These are phyloP conservation scores for Diorhabda elongata DNA, from an alignment of 1,140 invertebrate genomes.

Conservation along the genomic window DNA sequence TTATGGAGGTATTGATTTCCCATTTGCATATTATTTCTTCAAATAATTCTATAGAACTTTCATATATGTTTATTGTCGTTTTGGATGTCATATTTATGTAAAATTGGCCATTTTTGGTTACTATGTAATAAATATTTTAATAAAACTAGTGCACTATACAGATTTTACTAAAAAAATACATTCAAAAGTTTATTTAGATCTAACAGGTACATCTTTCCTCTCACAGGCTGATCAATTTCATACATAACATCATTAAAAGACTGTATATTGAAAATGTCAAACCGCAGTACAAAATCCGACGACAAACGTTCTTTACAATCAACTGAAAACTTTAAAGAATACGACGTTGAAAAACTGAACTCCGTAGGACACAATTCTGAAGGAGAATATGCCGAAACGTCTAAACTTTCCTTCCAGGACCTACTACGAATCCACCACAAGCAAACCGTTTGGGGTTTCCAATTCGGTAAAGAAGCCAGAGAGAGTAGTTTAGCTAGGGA, in stretches of 20 bases:
- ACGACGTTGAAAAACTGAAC: slow-evolving; percentile 11
- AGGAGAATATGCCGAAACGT: slow-evolving; percentile 31
- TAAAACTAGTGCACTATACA: too few species aligned
- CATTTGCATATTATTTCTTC: too few species aligned
- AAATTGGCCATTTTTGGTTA: too few species aligned
- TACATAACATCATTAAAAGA: background rate
- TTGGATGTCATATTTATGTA: background rate
- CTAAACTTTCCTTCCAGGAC: slow-evolving; percentile 33
- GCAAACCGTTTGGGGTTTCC: slow-evolving; percentile 38
- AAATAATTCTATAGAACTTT: background rate
- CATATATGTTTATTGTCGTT: background rate
- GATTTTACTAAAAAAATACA: too few species aligned
- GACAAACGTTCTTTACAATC: slow-evolving; percentile 13
- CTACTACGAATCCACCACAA: slow-evolving; percentile 36
- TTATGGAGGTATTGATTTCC: too few species aligned
- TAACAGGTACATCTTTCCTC: too few species aligned
- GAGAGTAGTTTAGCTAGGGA: slow-evolving; percentile 29
- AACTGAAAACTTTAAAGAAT: slow-evolving; percentile 14
- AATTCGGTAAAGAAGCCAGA: slow-evolving; percentile 36
- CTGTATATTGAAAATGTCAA: background rate
- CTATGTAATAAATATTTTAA: too few species aligned
- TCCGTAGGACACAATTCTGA: slow-evolving; percentile 12
- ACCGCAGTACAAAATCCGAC: slow-evolving; percentile 4
- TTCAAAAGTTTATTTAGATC: too few species aligned
- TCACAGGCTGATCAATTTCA: background rate